These are phyloP conservation scores for human DNA, from an alignment of 2,113 vertebrate genomes.

Conservation along the genomic window DNA sequence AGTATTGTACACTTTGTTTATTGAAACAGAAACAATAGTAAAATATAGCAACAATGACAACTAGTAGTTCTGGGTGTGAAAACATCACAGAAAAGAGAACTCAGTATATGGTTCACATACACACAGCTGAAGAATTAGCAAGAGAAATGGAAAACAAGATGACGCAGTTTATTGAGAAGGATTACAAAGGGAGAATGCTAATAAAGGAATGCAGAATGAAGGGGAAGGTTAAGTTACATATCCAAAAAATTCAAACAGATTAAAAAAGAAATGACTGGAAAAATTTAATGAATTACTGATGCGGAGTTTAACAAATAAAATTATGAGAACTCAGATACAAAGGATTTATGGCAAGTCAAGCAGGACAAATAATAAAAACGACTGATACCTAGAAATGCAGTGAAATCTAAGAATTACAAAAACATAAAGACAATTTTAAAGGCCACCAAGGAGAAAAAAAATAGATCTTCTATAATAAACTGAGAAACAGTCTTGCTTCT, in stretches of 20 bases:
- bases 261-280: not conserved
- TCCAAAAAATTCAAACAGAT: not conserved
- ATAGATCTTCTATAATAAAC: not conserved
- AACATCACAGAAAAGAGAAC: not conserved
- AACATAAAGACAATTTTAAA: not conserved
- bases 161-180: not conserved
- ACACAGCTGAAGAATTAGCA: not conserved
- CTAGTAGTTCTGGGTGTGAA: not conserved
- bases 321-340: not conserved
- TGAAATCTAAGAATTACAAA: not conserved
- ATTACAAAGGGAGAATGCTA: not conserved
- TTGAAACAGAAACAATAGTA: not conserved
- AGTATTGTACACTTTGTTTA: not conserved
- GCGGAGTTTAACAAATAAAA: not conserved
- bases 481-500: not conserved
- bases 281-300: not conserved
- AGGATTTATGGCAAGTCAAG: not conserved
- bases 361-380: not conserved
- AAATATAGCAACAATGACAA: not conserved
- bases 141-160: not conserved
- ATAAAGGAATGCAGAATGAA: not conserved
- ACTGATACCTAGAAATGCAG: not conserved
- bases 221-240: not conserved
- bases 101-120: not conserved
- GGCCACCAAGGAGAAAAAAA: fast-evolving